Evolutionary conservation across 2,797 vertebrate species (phyloP).

Genomic region (Psittacula derbiana): DNA sequence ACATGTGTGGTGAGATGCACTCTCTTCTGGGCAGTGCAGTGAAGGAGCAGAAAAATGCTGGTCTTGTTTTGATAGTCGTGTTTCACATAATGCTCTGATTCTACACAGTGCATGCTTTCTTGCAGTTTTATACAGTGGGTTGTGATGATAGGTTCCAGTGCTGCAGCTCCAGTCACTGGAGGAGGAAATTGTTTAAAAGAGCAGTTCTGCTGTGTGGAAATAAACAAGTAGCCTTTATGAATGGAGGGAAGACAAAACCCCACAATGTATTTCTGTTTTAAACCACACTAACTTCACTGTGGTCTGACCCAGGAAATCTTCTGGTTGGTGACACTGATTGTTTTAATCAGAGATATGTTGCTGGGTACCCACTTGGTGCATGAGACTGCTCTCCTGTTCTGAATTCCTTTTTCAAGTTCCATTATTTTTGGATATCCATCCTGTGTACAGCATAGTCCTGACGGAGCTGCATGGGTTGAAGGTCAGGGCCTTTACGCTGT

Average conservation of each 20-base stretch:
- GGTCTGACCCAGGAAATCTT: neutral
- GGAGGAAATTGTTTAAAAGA: slow-evolving; percentile 32
- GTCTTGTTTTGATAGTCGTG: neutral
- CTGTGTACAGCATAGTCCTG: neutral
- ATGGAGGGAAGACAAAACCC: neutral
- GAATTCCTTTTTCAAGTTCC: neutral
- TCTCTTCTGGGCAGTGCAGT: neutral
- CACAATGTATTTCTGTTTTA: neutral
- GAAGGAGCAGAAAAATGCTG: neutral
- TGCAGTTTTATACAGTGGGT: neutral
- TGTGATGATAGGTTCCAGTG: neutral
- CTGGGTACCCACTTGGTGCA: neutral
- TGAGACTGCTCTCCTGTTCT: neutral
- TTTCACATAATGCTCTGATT: neutral
- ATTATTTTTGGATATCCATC: neutral
- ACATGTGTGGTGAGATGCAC: neutral
- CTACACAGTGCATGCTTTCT: neutral
- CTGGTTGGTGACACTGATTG: neutral
- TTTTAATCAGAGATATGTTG: neutral
- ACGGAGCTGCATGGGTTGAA: neutral
- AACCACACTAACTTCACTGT: neutral
- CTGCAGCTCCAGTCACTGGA: slow-evolving; percentile 38
- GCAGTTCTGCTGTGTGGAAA: neutral
- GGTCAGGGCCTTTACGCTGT: neutral
- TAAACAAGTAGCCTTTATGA: slow-evolving; percentile 28